These are phyloP conservation scores for Astropecten irregularis DNA, from an alignment of 53 echinoderm and acorn worm species.

Conservation along the genomic window DNA sequence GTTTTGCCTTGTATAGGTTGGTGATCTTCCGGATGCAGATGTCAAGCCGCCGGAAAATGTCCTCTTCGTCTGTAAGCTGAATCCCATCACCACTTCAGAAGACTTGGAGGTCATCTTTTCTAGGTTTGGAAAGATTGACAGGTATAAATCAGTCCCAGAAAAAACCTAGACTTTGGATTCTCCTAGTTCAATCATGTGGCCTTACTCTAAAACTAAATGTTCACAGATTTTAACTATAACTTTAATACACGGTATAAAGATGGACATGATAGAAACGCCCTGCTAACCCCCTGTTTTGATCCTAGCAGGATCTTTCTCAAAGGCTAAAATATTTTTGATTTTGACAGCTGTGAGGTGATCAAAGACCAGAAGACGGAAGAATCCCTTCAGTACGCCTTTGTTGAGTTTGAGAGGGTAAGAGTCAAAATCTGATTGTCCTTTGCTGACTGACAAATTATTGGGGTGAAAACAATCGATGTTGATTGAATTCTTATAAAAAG, in stretches of 20 bases:
- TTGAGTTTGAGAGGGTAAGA: conserved; percentile 96
- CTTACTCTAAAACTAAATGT: no score
- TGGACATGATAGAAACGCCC: no score
- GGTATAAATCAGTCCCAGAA: no score
- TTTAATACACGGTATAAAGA: no score
- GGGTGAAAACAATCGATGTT: not conserved
- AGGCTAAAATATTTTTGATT: no score
- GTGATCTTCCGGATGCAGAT: conserved; percentile 97
- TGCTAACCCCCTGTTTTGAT: no score
- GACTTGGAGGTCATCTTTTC: conserved; percentile 97
- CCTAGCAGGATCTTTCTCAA: no score
- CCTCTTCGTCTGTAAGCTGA: conserved; percentile 95
- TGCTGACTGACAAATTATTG: not conserved
- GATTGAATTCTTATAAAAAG: not conserved
- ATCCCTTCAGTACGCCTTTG: conserved; percentile 90
- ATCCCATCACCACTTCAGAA: conserved; percentile 93
- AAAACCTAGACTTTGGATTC: not conserved
- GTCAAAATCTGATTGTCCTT: no score
- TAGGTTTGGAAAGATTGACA: conserved; percentile 88
- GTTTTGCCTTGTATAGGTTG: no score
- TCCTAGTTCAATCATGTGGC: no score
- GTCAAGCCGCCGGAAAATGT: conserved; percentile 97
- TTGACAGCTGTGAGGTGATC: conserved; percentile 94
- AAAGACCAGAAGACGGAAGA: conserved; percentile 80
- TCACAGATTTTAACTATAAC: no score